A percentile compares a stretch with the other conserved stretches of the same genome.
Conservation (phyloP, 1,140 invertebrate genomes). For the Phthorimaea operculella region DNA sequence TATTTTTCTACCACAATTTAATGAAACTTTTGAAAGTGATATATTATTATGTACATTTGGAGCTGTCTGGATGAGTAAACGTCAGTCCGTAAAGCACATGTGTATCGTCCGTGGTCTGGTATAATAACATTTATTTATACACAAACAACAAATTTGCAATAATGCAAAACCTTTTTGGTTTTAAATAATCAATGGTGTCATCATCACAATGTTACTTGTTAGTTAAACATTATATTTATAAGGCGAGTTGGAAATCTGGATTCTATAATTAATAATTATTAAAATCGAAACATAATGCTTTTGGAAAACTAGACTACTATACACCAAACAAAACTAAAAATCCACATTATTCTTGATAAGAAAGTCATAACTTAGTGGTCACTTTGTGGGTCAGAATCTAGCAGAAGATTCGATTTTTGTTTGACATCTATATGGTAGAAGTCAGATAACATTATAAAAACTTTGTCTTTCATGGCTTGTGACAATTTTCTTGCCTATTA, state of each 20-base stretch:
- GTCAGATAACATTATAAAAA: too few relatives aligned
- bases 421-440: too few relatives aligned
- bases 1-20: too few relatives aligned
- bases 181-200: constrained; percentile 58
- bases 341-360: too few relatives aligned
- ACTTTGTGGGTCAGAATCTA: too few relatives aligned
- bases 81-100: background rate
- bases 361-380: too few relatives aligned
- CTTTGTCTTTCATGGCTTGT: background rate
- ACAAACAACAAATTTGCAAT: constrained; percentile 48
- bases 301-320: too few relatives aligned
- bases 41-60: too few relatives aligned
- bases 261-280: constrained; percentile 2
- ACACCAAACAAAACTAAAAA: too few relatives aligned
- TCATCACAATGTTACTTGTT: constrained; percentile 38
- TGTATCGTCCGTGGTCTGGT: background rate
- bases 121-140: constrained; percentile 18
- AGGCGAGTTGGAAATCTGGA: background rate
- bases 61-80: too few relatives aligned
- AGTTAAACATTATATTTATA: background rate
- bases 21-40: too few relatives aligned
- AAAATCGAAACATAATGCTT: constrained; percentile 3
- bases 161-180: constrained; percentile 48
- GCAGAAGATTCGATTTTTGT: too few relatives aligned
- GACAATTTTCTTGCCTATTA: background rate